A percentile compares a stretch with the other conserved stretches of the same genome.
Conservation (phyloP, 2,797 vertebrate genomes). For the Cuniculus paca region DNA sequence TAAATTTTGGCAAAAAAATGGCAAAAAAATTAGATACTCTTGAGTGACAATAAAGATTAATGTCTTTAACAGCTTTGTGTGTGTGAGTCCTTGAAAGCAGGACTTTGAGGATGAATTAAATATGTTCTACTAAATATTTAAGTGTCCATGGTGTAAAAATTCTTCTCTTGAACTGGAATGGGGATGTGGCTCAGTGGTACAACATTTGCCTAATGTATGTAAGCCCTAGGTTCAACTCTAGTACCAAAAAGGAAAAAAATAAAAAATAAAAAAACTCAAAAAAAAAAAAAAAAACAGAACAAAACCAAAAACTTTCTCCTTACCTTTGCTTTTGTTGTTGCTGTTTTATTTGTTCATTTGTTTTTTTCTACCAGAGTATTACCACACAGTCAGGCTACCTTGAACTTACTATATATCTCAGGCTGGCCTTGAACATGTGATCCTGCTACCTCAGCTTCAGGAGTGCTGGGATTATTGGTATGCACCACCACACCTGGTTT, state of each 20-base stretch:
- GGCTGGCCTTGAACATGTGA: not conserved
- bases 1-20: too few species aligned
- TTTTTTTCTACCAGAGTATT: not conserved
- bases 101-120: slow-evolving; percentile 9
- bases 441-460: not conserved
- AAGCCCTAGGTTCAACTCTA: not conserved
- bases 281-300: not conserved
- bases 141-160: not conserved
- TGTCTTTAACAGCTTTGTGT: not conserved
- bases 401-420: not conserved
- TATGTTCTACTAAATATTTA: not conserved
- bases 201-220: not conserved
- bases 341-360: not conserved
- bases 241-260: not conserved
- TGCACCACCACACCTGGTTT: too few species aligned
- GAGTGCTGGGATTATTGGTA: too few species aligned
- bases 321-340: not conserved
- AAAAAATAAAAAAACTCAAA: not conserved
- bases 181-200: not conserved
- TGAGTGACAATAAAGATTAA: not conserved
- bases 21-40: not conserved
- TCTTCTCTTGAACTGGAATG: not conserved
- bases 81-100: not conserved
- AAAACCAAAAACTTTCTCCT: not conserved
- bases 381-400: not conserved